These are phyloP conservation scores for Drosophila colorata DNA, from an alignment of 2,888 invertebrate species.

Conservation along the genomic window DNA sequence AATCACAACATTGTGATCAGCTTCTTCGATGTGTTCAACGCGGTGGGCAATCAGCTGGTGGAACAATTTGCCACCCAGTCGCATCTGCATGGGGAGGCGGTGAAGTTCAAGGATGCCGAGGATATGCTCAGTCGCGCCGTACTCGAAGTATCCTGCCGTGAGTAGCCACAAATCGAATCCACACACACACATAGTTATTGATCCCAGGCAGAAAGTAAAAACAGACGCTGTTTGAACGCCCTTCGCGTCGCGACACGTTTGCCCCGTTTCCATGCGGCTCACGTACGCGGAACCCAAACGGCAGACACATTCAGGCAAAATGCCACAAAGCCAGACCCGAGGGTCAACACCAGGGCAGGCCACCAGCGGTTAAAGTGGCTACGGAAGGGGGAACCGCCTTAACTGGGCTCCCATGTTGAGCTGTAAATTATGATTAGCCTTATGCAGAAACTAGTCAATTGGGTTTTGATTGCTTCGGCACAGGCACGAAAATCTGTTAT, in stretches of 20 bases:
- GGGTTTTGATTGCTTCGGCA: constrained; percentile 21
- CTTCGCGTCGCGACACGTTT: constrained; percentile 60
- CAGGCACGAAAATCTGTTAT: not conserved
- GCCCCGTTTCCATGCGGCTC: constrained; percentile 70
- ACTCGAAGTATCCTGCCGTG: constrained; percentile 82
- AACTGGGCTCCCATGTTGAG: not conserved
- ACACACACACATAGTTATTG: not conserved
- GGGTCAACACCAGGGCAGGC: constrained; percentile 8
- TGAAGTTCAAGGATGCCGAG: constrained; percentile 78
- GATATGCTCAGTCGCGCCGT: constrained; percentile 83
- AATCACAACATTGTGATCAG: constrained; percentile 80
- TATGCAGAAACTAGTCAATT: constrained; percentile 25
- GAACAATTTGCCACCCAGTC: constrained; percentile 63
- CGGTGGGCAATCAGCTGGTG: constrained; percentile 78
- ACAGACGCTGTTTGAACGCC: constrained; percentile 23
- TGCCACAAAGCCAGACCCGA: constrained; percentile 7
- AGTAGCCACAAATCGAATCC: constrained; percentile 50
- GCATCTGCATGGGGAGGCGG: constrained; percentile 59
- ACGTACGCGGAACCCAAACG: constrained; percentile 64
- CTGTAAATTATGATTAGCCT: constrained; percentile 42
- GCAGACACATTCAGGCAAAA: constrained; percentile 17
- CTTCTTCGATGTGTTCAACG: constrained; percentile 81
- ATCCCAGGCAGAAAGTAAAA: not conserved
- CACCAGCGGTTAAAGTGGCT: not conserved
- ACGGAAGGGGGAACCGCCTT: not conserved